Conservation (phyloP, 2,113 vertebrate species). For the Orientallactaga bullata region DNA sequence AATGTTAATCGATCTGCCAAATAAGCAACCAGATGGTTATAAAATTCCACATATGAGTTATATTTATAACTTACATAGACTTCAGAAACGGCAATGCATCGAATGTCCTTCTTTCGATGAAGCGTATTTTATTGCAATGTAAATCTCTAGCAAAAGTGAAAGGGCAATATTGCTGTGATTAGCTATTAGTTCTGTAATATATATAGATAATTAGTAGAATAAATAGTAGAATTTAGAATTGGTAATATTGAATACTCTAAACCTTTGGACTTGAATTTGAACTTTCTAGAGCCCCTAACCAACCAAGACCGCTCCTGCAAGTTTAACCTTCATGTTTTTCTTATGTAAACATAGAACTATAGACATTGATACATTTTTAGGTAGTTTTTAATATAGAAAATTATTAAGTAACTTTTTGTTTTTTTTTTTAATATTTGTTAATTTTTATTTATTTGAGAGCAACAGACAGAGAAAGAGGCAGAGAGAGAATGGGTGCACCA, state of each 20-base stretch:
- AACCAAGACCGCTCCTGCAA: background rate
- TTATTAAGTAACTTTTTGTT: background rate
- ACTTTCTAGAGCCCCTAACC: background rate
- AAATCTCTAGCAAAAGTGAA: constrained; percentile 30
- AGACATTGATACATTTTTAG: background rate
- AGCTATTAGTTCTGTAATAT: background rate
- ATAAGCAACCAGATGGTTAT: background rate
- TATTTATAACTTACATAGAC: constrained; percentile 31
- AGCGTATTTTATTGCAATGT: constrained; percentile 55
- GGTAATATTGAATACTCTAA: background rate
- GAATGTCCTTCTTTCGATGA: constrained; percentile 43
- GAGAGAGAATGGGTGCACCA: too few species aligned
- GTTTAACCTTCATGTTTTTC: background rate
- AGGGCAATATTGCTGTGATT: constrained; percentile 1
- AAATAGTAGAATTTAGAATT: constrained; percentile 23
- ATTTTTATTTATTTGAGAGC: too few species aligned
- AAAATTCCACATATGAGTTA: background rate
- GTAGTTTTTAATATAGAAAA: background rate
- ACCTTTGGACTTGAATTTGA: background rate
- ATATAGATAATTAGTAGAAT: too few species aligned
- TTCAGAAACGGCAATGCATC: constrained; percentile 43
- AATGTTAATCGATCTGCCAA: background rate
- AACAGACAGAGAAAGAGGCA: too few species aligned
- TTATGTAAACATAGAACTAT: background rate
- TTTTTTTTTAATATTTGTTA: too few species aligned